phyloP scores from a whole-genome alignment of 1,140 invertebrate species.

The Cydia strobilella region DNA sequence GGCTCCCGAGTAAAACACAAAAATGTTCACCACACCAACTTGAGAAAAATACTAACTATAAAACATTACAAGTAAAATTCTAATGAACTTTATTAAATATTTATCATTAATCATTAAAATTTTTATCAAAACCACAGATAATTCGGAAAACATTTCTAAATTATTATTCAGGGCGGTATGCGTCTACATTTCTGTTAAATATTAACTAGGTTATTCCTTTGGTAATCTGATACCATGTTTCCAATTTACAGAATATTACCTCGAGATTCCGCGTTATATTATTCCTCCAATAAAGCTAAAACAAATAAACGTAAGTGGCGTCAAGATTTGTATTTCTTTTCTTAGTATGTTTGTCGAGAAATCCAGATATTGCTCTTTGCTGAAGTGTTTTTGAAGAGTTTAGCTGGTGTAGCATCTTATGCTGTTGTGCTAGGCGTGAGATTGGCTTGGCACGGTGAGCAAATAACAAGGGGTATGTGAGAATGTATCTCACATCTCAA shows the following conservation, averaged over 20 bases:
- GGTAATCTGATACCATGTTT: not conserved
- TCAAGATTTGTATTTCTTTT: conserved; percentile 24
- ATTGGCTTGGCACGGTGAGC: not conserved
- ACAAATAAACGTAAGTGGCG: conserved; percentile 22
- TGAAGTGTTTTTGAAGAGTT: not conserved
- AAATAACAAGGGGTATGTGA: conserved; percentile 4
- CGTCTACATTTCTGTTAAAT: no score
- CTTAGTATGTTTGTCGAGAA: conserved; percentile 17
- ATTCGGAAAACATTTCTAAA: no score
- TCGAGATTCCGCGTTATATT: not conserved
- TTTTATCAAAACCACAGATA: no score
- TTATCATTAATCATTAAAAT: no score
- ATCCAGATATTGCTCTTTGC: not conserved
- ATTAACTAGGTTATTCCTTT: not conserved
- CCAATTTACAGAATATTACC: not conserved
- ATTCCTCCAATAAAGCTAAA: not conserved
- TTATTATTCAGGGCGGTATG: no score
- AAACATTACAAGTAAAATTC: no score
- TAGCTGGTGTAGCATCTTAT: not conserved
- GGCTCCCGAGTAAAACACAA: no score
- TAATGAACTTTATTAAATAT: no score
- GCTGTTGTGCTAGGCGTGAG: not conserved
- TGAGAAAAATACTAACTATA: no score
- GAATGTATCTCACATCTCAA: conserved; percentile 29
- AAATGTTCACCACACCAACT: no score